A percentile compares a stretch with the other conserved stretches of the same genome.
These are phyloP conservation scores for Euplagia quadripunctaria DNA, from an alignment of 2,888 invertebrate genomes.

Conservation along the genomic window DNA sequence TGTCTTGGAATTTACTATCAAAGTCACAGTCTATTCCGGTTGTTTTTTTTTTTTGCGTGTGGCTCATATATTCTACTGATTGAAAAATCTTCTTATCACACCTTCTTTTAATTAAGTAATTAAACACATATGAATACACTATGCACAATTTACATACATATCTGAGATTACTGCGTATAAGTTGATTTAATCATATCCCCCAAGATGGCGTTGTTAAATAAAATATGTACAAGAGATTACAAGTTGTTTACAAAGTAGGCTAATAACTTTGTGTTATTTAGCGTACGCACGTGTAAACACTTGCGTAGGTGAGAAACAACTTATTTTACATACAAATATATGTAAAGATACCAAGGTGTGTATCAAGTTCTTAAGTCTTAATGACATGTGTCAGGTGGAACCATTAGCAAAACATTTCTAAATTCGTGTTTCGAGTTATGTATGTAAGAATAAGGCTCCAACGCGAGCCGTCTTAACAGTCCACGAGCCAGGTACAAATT, in stretches of 20 bases:
- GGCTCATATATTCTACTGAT: too few relatives aligned
- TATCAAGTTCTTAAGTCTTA: slow-evolving; percentile 1
- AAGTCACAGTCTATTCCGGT: too few relatives aligned
- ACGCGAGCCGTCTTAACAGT: too few relatives aligned
- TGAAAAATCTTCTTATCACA: too few relatives aligned
- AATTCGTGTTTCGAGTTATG: neutral
- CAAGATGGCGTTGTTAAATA: slow-evolving; percentile 21
- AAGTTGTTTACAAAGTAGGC: neutral
- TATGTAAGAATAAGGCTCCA: neutral
- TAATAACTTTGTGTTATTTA: slow-evolving; percentile 15
- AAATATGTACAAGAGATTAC: slow-evolving; percentile 15
- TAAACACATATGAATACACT: too few relatives aligned
- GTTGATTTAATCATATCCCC: neutral
- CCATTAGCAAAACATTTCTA: slow-evolving; percentile 3
- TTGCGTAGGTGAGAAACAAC: neutral
- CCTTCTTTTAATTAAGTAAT: too few relatives aligned
- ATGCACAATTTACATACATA: neutral
- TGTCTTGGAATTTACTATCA: too few relatives aligned
- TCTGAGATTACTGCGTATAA: neutral
- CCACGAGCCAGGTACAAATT: too few relatives aligned
- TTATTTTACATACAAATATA: slow-evolving; percentile 3
- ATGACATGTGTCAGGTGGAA: neutral
- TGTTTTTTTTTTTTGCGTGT: too few relatives aligned
- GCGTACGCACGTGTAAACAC: neutral
- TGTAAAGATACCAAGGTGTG: neutral